phyloP scores from a whole-genome alignment of 2,113 vertebrate species.

The Chionomys nivalis region DNA sequence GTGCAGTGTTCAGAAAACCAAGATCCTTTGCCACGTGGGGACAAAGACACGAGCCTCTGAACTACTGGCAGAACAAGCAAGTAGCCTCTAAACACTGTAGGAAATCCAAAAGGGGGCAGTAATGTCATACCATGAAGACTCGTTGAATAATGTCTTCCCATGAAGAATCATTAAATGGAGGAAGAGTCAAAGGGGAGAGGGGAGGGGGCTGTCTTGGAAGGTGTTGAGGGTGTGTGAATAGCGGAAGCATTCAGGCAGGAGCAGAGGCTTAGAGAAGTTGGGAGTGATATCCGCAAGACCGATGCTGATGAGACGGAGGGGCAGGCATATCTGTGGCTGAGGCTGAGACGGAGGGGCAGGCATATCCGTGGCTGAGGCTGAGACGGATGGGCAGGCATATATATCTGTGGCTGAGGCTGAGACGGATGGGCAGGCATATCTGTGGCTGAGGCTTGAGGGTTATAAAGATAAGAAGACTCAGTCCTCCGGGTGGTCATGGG shows the following conservation, averaged over 20 bases:
- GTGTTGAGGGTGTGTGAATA: neutral
- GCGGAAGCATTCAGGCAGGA: neutral
- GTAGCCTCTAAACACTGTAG: neutral
- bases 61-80: neutral
- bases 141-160: neutral
- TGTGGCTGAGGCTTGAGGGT: neutral
- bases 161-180: neutral
- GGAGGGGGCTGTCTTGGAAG: neutral
- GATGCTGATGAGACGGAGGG: neutral
- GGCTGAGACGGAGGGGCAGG: too few relatives aligned
- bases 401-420: neutral
- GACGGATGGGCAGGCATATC: neutral
- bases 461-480: neutral
- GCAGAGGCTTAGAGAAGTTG: neutral
- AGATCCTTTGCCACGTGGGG: neutral
- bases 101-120: neutral
- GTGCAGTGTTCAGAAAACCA: neutral
- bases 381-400: too few relatives aligned
- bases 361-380: neutral
- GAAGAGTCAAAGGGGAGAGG: neutral
- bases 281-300: accelerated
- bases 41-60: neutral
- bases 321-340: neutral
- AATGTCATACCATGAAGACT: neutral
- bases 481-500: neutral